These are phyloP conservation scores for Squalus acanthias DNA, from an alignment of 2,797 vertebrate species.

Conservation along the genomic window DNA sequence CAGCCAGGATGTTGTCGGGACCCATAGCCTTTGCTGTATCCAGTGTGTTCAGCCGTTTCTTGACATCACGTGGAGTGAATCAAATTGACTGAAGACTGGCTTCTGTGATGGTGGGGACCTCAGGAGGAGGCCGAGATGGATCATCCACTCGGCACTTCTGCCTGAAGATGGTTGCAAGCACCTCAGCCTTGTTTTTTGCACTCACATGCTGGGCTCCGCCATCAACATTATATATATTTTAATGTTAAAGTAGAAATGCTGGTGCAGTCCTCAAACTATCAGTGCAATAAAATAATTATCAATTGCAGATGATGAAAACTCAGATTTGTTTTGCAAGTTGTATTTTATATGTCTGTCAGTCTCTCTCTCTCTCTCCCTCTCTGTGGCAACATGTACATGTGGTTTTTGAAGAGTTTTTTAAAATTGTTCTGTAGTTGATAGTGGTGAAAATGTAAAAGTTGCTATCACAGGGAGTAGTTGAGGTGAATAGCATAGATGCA, in stretches of 20 bases:
- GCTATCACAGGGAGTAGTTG: not conserved
- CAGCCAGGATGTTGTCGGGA: no score
- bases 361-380: not conserved
- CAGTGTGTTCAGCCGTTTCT: no score
- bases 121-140: no score
- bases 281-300: not conserved
- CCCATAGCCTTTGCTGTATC: no score
- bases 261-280: not conserved
- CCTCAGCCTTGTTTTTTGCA: no score
- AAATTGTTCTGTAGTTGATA: not conserved
- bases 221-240: no score
- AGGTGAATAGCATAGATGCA: not conserved
- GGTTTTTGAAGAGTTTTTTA: not conserved
- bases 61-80: no score
- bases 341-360: not conserved
- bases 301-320: not conserved
- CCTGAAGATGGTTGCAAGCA: no score
- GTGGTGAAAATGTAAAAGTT: not conserved
- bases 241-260: not conserved
- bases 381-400: not conserved
- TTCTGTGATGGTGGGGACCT: no score
- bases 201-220: no score
- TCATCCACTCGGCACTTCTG: no score
- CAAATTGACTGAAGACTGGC: no score
- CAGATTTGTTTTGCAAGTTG: not conserved